These are phyloP conservation scores for Xiphophorus birchmanni DNA, from an alignment of 2,797 vertebrate species.

Conservation along the genomic window DNA sequence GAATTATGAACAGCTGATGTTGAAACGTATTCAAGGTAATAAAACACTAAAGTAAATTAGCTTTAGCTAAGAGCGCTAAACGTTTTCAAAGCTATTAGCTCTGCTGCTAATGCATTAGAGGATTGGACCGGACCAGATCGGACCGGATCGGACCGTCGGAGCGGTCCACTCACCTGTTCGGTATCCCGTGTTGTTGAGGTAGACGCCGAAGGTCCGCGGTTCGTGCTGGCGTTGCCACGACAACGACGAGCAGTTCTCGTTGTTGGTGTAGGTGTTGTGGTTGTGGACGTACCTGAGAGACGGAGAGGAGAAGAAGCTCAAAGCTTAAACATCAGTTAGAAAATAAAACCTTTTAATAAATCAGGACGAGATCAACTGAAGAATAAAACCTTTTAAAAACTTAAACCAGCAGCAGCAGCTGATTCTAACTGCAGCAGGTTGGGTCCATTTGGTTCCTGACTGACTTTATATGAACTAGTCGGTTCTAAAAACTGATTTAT, in stretches of 20 bases:
- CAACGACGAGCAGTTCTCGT: slow-evolving; percentile 95
- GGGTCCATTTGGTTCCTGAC: neutral
- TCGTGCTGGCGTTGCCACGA: slow-evolving; percentile 97
- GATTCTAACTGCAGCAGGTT: too few species aligned
- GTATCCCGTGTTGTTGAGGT: slow-evolving; percentile 95
- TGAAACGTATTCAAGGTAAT: neutral
- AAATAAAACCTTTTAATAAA: neutral
- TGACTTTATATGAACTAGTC: too few species aligned
- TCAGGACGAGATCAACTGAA: neutral
- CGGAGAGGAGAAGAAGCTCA: neutral
- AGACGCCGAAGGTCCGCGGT: slow-evolving; percentile 88
- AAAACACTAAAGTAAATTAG: neutral
- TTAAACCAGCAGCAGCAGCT: too few species aligned
- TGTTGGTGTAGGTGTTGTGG: slow-evolving; percentile 98
- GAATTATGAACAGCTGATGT: neutral
- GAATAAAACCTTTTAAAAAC: neutral
- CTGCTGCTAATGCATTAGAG: neutral
- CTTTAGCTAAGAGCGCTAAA: neutral
- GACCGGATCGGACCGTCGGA: too few species aligned
- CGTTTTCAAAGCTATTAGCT: neutral
- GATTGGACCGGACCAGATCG: too few species aligned
- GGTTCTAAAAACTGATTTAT: too few species aligned
- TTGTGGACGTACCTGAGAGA: slow-evolving; percentile 95
- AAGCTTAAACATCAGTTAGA: neutral
- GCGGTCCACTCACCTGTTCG: slow-evolving; percentile 84